A percentile compares a stretch with the other conserved stretches of the same genome.
Evolutionary conservation across 2,888 invertebrate genomes (phyloP).

Genomic region (Caradrina clavipalpis): DNA sequence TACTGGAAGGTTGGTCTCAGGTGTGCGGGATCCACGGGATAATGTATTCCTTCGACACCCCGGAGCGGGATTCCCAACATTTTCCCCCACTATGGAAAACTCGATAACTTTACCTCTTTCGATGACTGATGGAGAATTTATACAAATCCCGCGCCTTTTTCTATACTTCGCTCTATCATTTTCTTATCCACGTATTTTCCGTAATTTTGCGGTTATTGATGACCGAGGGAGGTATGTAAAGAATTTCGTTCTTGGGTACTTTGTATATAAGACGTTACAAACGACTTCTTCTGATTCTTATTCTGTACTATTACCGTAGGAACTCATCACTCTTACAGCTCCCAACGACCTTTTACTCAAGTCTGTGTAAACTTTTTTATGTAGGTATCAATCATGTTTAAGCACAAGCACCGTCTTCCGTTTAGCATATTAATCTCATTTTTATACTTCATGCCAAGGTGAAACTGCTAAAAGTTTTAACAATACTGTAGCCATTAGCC

Average conservation of each 20-base stretch:
- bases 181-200: conserved; percentile 28
- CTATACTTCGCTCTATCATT: conserved; percentile 38
- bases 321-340: conserved; percentile 32
- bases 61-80: conserved; percentile 35
- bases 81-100: conserved; percentile 48
- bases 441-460: conserved; percentile 60
- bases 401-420: conserved; percentile 43
- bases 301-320: conserved; percentile 10
- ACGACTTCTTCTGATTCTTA: conserved; percentile 9
- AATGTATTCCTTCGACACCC: conserved; percentile 70
- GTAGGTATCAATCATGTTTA: conserved; percentile 60
- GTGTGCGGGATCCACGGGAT: conserved; percentile 65
- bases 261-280: conserved; percentile 16
- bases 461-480: conserved; percentile 64
- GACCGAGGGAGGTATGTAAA: neutral
- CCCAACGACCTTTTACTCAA: conserved; percentile 31
- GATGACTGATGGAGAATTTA: conserved; percentile 61
- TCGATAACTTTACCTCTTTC: conserved; percentile 49
- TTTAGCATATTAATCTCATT: conserved; percentile 65
- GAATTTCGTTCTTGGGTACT: conserved; percentile 3
- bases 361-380: conserved; percentile 35
- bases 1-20: conserved; percentile 57
- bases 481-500: conserved; percentile 70
- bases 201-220: conserved; percentile 41
- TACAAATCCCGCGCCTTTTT: conserved; percentile 48